These are phyloP conservation scores for Aphaenogaster ashmeadi DNA, from an alignment of 1,140 invertebrate genomes.

Conservation along the genomic window DNA sequence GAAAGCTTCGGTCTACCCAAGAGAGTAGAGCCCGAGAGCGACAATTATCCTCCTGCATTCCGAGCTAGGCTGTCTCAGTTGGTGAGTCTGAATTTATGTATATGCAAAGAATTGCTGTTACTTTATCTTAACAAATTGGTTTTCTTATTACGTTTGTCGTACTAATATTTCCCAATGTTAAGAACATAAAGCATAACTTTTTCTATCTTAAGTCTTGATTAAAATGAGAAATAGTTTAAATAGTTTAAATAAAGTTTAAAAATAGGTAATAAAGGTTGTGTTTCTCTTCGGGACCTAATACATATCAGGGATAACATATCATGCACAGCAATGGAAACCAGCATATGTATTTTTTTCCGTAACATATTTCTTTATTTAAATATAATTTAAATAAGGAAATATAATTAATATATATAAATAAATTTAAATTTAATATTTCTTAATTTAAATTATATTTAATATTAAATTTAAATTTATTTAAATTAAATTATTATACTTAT, in stretches of 20 bases:
- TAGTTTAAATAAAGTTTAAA: no score
- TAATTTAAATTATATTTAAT: no score
- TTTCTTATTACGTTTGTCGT: neutral
- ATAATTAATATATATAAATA: no score
- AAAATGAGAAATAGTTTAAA: neutral
- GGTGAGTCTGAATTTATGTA: constrained; percentile 77
- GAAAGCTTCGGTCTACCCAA: constrained; percentile 58
- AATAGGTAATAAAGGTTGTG: neutral
- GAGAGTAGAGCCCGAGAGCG: constrained; percentile 72
- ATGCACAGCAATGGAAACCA: neutral
- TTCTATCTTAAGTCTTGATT: neutral
- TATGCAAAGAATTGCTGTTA: neutral
- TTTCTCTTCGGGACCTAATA: neutral
- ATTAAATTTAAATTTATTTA: no score
- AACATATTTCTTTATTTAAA: neutral
- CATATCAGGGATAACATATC: no score
- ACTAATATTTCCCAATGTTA: neutral
- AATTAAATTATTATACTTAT: constrained; percentile 15
- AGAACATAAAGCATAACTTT: neutral
- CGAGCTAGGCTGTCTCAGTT: constrained; percentile 83
- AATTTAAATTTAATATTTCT: no score
- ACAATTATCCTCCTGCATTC: constrained; percentile 85
- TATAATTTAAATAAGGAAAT: no score
- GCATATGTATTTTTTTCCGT: neutral
- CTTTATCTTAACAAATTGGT: neutral